Conservation (phyloP, 2,797 vertebrate genomes). For the Sebastes diaconus region DNA sequence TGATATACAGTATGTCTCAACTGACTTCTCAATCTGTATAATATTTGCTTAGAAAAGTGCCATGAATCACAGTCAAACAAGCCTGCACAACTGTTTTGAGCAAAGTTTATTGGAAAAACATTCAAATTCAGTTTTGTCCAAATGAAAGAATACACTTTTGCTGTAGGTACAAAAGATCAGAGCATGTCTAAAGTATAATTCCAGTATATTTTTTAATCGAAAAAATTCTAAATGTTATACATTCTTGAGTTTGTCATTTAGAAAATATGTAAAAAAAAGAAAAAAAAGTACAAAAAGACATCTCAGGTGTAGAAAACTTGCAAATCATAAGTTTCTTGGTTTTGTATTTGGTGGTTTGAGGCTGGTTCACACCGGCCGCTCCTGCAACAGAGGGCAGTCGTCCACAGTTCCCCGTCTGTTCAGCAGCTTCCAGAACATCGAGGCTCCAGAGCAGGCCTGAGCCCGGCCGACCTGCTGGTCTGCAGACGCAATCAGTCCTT, state of each 20-base stretch:
- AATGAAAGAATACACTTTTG: not conserved
- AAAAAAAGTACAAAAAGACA: conserved; percentile 63
- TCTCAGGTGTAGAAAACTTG: not conserved
- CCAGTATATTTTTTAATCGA: conserved; percentile 1
- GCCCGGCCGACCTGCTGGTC: conserved; percentile 44
- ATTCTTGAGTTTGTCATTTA: conserved; percentile 11
- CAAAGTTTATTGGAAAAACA: conserved; percentile 63
- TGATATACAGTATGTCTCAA: not conserved
- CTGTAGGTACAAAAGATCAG: conserved; percentile 45
- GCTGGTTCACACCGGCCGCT: conserved; percentile 78
- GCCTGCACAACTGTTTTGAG: conserved; percentile 1
- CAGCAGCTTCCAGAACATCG: conserved; percentile 80
- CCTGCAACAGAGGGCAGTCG: conserved; percentile 84
- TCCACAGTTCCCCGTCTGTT: conserved; percentile 72
- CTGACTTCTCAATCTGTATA: not conserved
- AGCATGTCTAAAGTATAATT: not conserved
- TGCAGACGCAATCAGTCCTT: conserved; percentile 33
- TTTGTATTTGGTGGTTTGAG: not conserved
- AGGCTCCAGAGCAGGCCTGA: conserved; percentile 61
- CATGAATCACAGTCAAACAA: not conserved
- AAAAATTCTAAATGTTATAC: conserved; percentile 27
- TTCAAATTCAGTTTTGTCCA: conserved; percentile 22
- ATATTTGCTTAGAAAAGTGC: not conserved
- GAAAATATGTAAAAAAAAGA: conserved; percentile 32
- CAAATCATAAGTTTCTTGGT: conserved; percentile 22